Evolutionary conservation across 1,140 invertebrate genomes (phyloP), one percentile per base, ranked within the genome.

Genomic region (Heliconius nattereri): DNA sequence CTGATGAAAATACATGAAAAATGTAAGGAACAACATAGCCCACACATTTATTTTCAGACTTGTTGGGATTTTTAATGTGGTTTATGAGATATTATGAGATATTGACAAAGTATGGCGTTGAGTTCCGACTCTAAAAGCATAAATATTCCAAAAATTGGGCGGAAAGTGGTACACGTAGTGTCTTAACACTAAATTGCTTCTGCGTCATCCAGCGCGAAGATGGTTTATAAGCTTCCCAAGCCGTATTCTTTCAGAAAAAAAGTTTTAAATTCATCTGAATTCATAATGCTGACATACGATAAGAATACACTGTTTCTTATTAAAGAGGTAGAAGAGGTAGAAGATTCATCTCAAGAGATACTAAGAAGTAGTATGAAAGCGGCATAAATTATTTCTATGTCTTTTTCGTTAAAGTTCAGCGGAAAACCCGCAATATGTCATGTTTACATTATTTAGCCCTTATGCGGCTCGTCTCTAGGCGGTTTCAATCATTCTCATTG

Each of bases 401-500:
- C 26, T 57, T 57, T 76, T 66, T 66, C 57, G 52, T 76, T 40
- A 57, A 76, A 76, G 75, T 66, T 72, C 32, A 40, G n/a, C 71
- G 71, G 20, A 72, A 37, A 72, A 5, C 40, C 29, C 70, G 76
- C 71, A 74, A 70, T 78, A 74, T 78, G 54, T 40, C 72, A 72
- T 78, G 78, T 78, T 78, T 78, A 78, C 78, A 74, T 71, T 77
- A 40, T 71, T 77, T 71, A 71, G 76, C 29, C 70, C 71, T 76
- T 73, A 71, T 66, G 32, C 71, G 29, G 35, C 45, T 26, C 73
- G 60, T 75, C 75, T 60, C 72, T 52, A 75, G 75, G 78, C n/a
- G 71, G 57, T 79, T 78, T 78, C 78, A 78, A 83, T 83, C 78
- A 80, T 80, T 77, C 76, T 83, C 79, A 82, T 80, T 82, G 81